A percentile compares a stretch with the other conserved stretches of the same genome.
Evolutionary conservation across 1,140 invertebrate species (phyloP).

Genomic region (Daktulosphaira vitifoliae): DNA sequence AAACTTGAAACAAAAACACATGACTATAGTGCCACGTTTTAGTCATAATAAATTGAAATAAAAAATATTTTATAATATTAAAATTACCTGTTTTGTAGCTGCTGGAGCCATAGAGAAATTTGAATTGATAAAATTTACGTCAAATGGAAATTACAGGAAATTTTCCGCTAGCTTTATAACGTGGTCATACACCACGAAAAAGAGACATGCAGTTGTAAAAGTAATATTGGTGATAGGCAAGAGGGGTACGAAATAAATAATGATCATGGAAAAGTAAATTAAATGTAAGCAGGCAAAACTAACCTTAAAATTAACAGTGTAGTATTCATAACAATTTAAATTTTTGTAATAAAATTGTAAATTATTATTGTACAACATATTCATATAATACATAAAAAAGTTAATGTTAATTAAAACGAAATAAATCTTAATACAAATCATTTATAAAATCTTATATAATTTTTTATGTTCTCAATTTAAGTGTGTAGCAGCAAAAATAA

Average conservation of each 20-base stretch:
- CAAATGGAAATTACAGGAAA: not conserved
- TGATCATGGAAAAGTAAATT: not conserved
- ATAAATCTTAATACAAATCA: too few species aligned
- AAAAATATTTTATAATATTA: not conserved
- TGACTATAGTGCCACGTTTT: too few species aligned
- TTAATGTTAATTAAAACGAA: too few species aligned
- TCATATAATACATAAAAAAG: too few species aligned
- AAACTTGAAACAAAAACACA: not conserved
- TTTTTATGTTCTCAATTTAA: too few species aligned
- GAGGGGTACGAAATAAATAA: not conserved
- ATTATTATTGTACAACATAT: too few species aligned
- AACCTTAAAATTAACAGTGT: slow-evolving; percentile 8
- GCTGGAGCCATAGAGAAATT: slow-evolving; percentile 18
- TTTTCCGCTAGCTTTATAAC: not conserved
- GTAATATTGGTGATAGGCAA: not conserved
- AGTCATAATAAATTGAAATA: too few species aligned
- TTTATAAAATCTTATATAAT: too few species aligned
- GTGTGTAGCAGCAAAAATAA: too few species aligned
- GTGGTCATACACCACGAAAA: slow-evolving; percentile 17
- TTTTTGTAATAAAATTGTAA: too few species aligned
- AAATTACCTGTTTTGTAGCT: slow-evolving; percentile 14
- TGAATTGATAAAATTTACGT: not conserved
- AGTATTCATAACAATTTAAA: too few species aligned
- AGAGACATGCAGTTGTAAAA: not conserved
- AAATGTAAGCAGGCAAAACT: not conserved